Conservation (phyloP, 2,888 invertebrate species). For the Diachrysia chrysitis region DNA sequence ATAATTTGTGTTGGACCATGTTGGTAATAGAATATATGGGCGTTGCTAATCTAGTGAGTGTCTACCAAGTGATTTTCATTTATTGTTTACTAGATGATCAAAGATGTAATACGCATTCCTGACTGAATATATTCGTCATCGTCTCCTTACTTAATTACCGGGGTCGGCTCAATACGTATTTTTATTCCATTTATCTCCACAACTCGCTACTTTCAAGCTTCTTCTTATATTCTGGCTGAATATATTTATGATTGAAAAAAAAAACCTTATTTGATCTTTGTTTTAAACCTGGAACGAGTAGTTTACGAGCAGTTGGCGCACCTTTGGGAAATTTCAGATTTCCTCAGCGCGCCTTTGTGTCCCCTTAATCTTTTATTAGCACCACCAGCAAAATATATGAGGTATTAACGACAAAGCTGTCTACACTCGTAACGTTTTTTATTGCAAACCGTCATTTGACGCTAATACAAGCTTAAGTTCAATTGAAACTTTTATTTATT, state of each 20-base stretch:
- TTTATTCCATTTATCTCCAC: too few species aligned
- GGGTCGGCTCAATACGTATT: too few species aligned
- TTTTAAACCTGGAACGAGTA: slow-evolving; percentile 15
- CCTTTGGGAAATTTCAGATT: slow-evolving; percentile 39
- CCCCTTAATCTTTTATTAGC: slow-evolving; percentile 36
- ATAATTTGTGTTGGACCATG: slow-evolving; percentile 45
- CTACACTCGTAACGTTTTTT: slow-evolving; percentile 37
- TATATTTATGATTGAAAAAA: background rate
- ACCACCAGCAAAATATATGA: slow-evolving; percentile 32
- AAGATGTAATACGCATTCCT: background rate
- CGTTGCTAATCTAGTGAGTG: background rate
- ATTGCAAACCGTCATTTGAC: slow-evolving; percentile 37
- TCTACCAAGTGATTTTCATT: background rate
- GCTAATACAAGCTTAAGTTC: slow-evolving; percentile 19
- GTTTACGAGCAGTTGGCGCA: background rate
- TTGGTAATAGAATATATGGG: slow-evolving; percentile 18
- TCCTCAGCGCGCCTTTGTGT: slow-evolving; percentile 19
- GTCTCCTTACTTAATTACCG: too few species aligned
- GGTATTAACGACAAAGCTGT: slow-evolving; percentile 37
- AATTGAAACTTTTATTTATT: slow-evolving; percentile 42
- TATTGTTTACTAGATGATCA: too few species aligned
- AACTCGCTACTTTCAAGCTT: too few species aligned
- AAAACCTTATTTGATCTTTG: background rate
- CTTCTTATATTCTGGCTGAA: background rate
- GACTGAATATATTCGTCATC: too few species aligned